Percentiles rank a stretch among this genome's conserved stretches.
Conservation (phyloP, 2,797 vertebrate genomes). For the Cichlasoma orientale region DNA sequence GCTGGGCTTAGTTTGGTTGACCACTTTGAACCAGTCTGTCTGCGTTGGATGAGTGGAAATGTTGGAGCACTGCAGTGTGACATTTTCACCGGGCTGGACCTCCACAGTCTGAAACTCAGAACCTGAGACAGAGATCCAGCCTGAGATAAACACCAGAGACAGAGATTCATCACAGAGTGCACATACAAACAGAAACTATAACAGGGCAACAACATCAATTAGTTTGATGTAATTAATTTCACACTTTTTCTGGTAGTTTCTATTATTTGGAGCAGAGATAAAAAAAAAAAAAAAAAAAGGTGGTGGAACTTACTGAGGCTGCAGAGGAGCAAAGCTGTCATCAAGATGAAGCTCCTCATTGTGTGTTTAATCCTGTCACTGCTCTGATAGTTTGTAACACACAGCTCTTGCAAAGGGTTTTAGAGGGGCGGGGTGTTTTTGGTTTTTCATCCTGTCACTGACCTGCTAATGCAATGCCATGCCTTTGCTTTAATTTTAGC, state of each 20-base stretch:
- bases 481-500: not conserved
- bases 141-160: not conserved
- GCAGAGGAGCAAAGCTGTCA: not conserved
- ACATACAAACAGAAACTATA: not conserved
- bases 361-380: not conserved
- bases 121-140: conserved; percentile 2
- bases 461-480: not conserved
- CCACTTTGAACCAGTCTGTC: conserved; percentile 47
- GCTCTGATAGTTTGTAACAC: not conserved
- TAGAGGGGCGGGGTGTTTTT: not conserved
- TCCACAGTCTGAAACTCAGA: conserved; percentile 3
- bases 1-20: conserved; percentile 5
- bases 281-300: too few relatives aligned
- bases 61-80: conserved; percentile 45
- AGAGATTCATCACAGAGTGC: accelerated
- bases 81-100: conserved; percentile 3
- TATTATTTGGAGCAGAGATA: not conserved
- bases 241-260: too few relatives aligned
- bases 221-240: too few relatives aligned
- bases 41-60: not conserved
- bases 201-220: not conserved
- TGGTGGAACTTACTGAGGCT: accelerated
- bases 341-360: not conserved
- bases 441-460: not conserved
- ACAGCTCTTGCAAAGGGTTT: not conserved